Percentiles rank a stretch among this genome's conserved stretches.
Evolutionary conservation across 92 coral and sea anemone genomes (phyloP).

Genomic region (Paramuricea clavata): DNA sequence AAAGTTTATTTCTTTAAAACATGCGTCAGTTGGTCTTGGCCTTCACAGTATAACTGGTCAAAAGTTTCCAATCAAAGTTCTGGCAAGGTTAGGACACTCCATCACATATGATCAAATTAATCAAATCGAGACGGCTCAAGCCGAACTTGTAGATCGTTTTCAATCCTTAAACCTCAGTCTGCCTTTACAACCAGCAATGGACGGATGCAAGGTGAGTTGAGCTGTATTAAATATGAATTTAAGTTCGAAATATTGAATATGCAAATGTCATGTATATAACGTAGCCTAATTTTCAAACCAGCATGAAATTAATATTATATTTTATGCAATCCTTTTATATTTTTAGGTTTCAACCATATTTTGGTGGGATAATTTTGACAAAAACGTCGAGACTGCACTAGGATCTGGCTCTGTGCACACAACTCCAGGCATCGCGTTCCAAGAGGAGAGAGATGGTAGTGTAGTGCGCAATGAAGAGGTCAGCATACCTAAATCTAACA

Average conservation of each 20-base stretch:
- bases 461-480: not conserved
- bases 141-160: slow-evolving; percentile 12
- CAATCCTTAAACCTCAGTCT: slow-evolving; percentile 11
- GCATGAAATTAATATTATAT: not conserved
- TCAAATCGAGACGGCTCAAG: slow-evolving; percentile 15
- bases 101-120: slow-evolving; percentile 21
- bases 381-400: slow-evolving; percentile 1
- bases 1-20: slow-evolving; percentile 17
- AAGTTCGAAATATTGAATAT: too few relatives aligned
- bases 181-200: not conserved
- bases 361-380: slow-evolving; percentile 33
- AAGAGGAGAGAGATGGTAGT: slow-evolving; percentile 18
- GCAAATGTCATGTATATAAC: too few relatives aligned
- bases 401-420: slow-evolving; percentile 48
- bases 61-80: slow-evolving; percentile 9
- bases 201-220: not conserved
- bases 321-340: not conserved
- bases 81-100: slow-evolving; percentile 11
- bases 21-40: slow-evolving; percentile 20
- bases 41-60: slow-evolving; percentile 14
- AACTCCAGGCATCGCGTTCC: slow-evolving; percentile 56
- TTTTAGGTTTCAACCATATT: not conserved
- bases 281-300: not conserved
- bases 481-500: not conserved
- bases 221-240: too few relatives aligned